These are phyloP conservation scores for Bubo bubo DNA, from an alignment of 2,113 vertebrate genomes.

Conservation along the genomic window DNA sequence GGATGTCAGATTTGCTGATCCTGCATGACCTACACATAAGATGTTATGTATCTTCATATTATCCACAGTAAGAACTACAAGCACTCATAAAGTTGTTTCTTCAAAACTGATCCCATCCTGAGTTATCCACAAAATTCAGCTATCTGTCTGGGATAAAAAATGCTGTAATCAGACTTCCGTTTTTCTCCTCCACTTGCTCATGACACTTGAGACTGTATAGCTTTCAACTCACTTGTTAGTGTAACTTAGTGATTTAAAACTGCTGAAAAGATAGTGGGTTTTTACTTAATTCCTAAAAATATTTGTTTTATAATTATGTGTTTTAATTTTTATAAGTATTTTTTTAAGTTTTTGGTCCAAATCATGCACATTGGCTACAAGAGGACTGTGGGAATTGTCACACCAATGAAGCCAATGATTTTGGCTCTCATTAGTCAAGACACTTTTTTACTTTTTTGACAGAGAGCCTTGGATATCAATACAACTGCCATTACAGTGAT, in stretches of 20 bases:
- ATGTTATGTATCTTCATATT: background rate
- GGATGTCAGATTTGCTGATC: background rate
- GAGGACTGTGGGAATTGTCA: background rate
- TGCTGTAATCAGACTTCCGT: background rate
- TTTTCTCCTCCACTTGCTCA: background rate
- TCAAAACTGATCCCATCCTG: background rate
- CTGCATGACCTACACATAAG: accelerated
- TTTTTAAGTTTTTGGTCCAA: background rate
- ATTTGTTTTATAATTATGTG: background rate
- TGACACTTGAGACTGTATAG: background rate
- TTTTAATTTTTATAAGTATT: background rate
- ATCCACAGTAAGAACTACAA: background rate
- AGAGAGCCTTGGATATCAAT: background rate
- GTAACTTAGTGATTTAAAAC: background rate
- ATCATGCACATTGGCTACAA: background rate
- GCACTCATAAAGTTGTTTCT: background rate
- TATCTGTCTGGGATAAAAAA: background rate
- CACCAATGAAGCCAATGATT: background rate
- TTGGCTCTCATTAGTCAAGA: background rate
- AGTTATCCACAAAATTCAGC: background rate
- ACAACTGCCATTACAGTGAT: background rate
- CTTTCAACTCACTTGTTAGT: background rate
- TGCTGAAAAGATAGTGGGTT: background rate
- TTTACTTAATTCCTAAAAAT: background rate
- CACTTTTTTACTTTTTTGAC: background rate